A percentile compares a stretch with the other conserved stretches of the same genome.
These are phyloP conservation scores for Phlogophora meticulosa DNA, from an alignment of 2,888 invertebrate genomes.

Conservation along the genomic window DNA sequence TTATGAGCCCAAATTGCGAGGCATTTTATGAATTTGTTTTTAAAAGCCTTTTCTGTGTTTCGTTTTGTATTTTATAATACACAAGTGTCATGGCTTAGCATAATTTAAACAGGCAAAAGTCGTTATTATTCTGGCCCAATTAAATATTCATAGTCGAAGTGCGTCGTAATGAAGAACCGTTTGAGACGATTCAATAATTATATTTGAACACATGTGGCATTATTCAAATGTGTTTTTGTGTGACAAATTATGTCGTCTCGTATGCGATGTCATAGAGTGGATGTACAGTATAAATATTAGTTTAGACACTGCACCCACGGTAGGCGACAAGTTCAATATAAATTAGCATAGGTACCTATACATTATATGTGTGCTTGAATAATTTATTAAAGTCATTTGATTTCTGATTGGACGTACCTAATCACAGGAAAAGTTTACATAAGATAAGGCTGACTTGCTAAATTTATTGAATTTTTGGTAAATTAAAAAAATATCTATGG, in stretches of 20 bases:
- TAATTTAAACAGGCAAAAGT: constrained; percentile 48
- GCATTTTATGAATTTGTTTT: constrained; percentile 17
- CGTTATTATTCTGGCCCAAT: constrained; percentile 44
- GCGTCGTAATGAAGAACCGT: constrained; percentile 14
- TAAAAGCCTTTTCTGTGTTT: constrained; percentile 24
- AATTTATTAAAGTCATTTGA: constrained; percentile 3
- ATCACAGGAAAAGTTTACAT: constrained; percentile 4
- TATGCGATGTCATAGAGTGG: constrained; percentile 35
- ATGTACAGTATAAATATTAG: constrained; percentile 55
- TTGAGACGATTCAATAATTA: constrained; percentile 35
- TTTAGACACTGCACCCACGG: constrained; percentile 54
- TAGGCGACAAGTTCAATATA: constrained; percentile 50
- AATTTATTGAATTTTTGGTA: constrained; percentile 11
- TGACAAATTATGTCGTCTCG: constrained; percentile 43
- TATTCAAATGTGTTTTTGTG: constrained; percentile 41
- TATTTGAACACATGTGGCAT: constrained; percentile 38
- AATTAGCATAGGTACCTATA: constrained; percentile 51
- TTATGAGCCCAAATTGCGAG: constrained; percentile 36
- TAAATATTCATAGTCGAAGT: constrained; percentile 35
- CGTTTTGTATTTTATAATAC: background rate
- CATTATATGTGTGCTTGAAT: constrained; percentile 12
- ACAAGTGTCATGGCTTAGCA: constrained; percentile 42
- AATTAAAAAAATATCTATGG: too few species aligned
- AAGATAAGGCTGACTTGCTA: background rate
- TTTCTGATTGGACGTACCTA: background rate